Conservation (phyloP, 2,888 invertebrate species). For the Melolontha melolontha region DNA sequence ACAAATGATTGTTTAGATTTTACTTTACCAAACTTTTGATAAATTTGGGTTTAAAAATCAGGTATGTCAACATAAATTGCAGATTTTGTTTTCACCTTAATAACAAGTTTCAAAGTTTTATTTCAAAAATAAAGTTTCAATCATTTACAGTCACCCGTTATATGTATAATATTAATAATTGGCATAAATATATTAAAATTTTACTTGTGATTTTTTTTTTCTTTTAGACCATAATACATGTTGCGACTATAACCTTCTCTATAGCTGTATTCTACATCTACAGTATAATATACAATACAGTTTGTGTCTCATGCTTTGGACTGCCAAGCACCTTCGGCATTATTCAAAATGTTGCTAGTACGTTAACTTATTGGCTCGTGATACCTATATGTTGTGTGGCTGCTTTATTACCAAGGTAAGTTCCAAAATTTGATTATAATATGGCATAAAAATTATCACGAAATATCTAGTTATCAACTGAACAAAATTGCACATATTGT, state of each 20-base stretch:
- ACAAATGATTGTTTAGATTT: too few species aligned
- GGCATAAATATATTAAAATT: background rate
- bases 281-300: conserved; percentile 85
- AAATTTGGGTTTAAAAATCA: too few species aligned
- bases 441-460: too few species aligned
- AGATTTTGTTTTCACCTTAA: too few species aligned
- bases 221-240: conserved; percentile 87
- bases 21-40: too few species aligned
- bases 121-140: too few species aligned
- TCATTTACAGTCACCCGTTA: too few species aligned
- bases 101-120: too few species aligned
- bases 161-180: too few species aligned
- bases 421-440: background rate
- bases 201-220: conserved; percentile 46
- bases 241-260: conserved; percentile 81
- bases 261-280: conserved; percentile 85
- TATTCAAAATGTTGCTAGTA: conserved; percentile 79
- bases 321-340: conserved; percentile 91
- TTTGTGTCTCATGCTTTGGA: conserved; percentile 84
- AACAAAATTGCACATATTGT: too few species aligned
- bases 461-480: too few species aligned
- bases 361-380: conserved; percentile 85
- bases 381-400: conserved; percentile 81
- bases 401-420: conserved; percentile 86
- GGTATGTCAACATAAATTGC: too few species aligned